These are phyloP conservation scores for Onychostoma macrolepis DNA, from an alignment of 2,113 vertebrate species.

Conservation along the genomic window DNA sequence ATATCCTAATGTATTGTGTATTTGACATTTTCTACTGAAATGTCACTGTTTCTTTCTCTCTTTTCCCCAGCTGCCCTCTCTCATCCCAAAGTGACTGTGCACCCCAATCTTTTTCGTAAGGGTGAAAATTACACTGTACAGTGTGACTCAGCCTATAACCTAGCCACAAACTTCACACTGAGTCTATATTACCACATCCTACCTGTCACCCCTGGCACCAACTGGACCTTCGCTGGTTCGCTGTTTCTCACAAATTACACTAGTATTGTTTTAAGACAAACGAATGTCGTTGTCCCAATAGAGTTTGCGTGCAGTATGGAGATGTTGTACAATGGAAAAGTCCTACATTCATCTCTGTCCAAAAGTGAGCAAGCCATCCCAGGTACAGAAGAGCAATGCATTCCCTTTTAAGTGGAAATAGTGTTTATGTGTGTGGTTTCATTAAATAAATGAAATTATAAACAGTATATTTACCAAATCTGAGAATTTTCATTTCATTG, in stretches of 20 bases:
- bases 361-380: conserved; percentile 18
- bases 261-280: not conserved
- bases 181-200: conserved; percentile 31
- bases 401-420: not conserved
- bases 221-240: conserved; percentile 24
- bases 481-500: not conserved
- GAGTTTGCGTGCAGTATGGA: conserved; percentile 43
- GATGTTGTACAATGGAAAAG: conserved; percentile 38
- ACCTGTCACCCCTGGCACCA: not conserved
- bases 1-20: not conserved
- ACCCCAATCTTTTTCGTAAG: conserved; percentile 11
- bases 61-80: conserved; percentile 32
- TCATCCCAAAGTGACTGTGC: not conserved
- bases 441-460: not conserved
- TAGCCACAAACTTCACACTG: conserved; percentile 38
- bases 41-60: not conserved
- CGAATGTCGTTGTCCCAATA: not conserved
- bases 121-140: conserved; percentile 26
- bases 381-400: conserved; percentile 33
- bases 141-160: not conserved
- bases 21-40: not conserved
- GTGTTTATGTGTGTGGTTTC: not conserved
- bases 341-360: conserved; percentile 27
- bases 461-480: not conserved
- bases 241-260: not conserved